Evolutionary conservation across 2,888 invertebrate species (phyloP), one percentile per base, ranked within the genome.

Genomic region (Papilio demoleus): DNA sequence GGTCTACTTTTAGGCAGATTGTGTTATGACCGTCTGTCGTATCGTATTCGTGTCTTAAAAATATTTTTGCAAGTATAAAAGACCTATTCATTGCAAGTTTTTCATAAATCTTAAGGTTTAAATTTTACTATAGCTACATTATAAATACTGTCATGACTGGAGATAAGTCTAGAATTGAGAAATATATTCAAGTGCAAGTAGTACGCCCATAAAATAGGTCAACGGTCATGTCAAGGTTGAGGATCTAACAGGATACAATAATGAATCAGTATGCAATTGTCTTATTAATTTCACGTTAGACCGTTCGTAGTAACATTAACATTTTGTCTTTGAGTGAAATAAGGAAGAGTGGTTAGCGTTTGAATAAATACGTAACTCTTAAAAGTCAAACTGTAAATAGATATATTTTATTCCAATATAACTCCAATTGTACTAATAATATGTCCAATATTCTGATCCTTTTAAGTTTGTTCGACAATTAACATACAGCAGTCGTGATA

Each of bases 1-100:
- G 67, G 64, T 74, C 70, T 19, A 72, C 76, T 74, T 77, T 72
- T 75, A 73, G 66, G 62, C 64, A 72, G 68, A 19, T 67, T 58
- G 19, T 27, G 62, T 72, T 69, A 66, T 60, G 17, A 24, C n/a
- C 6, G 36, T 62, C 56, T 58, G 50, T 62, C 38, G 34, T 45
- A 40, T 65, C 31, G 64, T 60, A 34, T 31, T 14, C 19, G 42
- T 34, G 47, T 60, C 42, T 63, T 59, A 53, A n/a, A 31, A 27
- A 19, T 45, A 9, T 45, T 45, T 4, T 42, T 17, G 8, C 9
- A n/a, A 9, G 6, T 31, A 31, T 1, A 14, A 24, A 22, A 17
- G 22, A 47, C 8, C n/a, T 42, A 17, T 8, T 17, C 6, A 17
- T 17, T 8, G 6, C 4, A 40, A n/a, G n/a, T n/a, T n/a, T n/a